These are phyloP conservation scores for Cassiopea andromeda DNA, from an alignment of 30 jellyfish, hydroid and myxozoan species.

Conservation along the genomic window DNA sequence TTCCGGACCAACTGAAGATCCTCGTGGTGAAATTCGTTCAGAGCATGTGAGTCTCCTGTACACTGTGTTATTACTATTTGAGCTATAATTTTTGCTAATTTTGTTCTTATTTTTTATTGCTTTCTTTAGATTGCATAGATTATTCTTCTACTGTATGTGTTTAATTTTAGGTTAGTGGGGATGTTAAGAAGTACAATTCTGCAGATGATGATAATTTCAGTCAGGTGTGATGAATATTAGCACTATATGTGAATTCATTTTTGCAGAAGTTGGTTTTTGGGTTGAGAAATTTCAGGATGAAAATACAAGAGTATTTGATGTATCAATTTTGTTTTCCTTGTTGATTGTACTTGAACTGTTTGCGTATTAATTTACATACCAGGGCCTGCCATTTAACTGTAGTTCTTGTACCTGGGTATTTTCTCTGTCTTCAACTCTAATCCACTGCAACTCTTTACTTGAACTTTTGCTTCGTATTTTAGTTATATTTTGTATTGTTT, in stretches of 20 bases:
- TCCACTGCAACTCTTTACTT: too few relatives aligned
- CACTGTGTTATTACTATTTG: background rate
- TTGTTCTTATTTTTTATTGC: background rate
- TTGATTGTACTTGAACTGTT: too few relatives aligned
- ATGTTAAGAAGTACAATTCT: constrained; percentile 63
- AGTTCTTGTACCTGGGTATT: too few relatives aligned
- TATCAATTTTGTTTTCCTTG: too few relatives aligned
- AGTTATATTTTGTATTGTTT: too few relatives aligned
- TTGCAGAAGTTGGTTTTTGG: too few relatives aligned
- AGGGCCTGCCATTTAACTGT: too few relatives aligned
- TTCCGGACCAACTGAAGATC: constrained; percentile 75
- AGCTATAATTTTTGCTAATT: background rate
- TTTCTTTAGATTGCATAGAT: background rate
- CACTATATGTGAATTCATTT: background rate
- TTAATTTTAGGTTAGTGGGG: constrained; percentile 77
- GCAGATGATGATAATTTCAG: constrained; percentile 88
- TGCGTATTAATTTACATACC: too few relatives aligned
- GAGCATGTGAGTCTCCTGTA: constrained; percentile 41
- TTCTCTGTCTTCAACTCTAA: too few relatives aligned
- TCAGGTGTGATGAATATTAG: constrained; percentile 42
- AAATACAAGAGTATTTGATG: too few relatives aligned
- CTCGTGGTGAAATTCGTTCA: constrained; percentile 53
- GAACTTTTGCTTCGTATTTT: too few relatives aligned
- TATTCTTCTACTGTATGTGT: background rate
- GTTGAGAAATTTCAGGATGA: too few relatives aligned